phyloP scores from a whole-genome alignment of 2,888 invertebrate species.

The Mechanitis messenoides region DNA sequence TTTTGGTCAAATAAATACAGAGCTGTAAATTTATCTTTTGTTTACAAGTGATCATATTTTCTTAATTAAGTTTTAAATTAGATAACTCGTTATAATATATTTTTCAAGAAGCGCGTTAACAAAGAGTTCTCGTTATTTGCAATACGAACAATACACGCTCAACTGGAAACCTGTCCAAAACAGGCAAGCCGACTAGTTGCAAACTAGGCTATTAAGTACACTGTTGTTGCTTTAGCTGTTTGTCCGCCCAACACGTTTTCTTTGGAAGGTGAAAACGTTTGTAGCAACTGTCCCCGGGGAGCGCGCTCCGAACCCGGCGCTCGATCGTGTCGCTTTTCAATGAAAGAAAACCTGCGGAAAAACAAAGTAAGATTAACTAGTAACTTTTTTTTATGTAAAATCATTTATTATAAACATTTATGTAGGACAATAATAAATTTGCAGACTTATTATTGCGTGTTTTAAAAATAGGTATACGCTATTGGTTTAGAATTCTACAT shows the following conservation, averaged over 20 bases:
- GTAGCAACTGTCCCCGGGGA: constrained; percentile 35
- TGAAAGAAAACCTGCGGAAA: background rate
- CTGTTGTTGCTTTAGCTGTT: constrained; percentile 31
- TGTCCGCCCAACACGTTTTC: constrained; percentile 44
- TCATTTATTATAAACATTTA: background rate
- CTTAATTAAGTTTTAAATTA: too few relatives aligned
- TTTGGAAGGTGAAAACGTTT: constrained; percentile 36
- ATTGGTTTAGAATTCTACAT: background rate
- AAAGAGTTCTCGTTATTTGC: too few relatives aligned
- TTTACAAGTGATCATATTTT: too few relatives aligned
- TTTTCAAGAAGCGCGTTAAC: too few relatives aligned
- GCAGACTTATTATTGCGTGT: too few relatives aligned
- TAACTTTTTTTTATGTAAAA: background rate
- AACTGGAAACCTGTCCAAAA: too few relatives aligned
- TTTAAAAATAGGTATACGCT: too few relatives aligned
- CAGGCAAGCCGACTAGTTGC: background rate
- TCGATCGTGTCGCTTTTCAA: constrained; percentile 25
- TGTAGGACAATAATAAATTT: too few relatives aligned
- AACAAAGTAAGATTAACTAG: background rate
- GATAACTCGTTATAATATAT: too few relatives aligned
- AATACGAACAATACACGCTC: too few relatives aligned
- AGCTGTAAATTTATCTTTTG: too few relatives aligned
- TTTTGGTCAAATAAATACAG: background rate
- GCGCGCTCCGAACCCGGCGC: constrained; percentile 32
- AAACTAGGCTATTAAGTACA: background rate